Evolutionary conservation across 2,113 vertebrate genomes (phyloP), one percentile per base, ranked within the genome.

Genomic region (Alethe diademata): DNA sequence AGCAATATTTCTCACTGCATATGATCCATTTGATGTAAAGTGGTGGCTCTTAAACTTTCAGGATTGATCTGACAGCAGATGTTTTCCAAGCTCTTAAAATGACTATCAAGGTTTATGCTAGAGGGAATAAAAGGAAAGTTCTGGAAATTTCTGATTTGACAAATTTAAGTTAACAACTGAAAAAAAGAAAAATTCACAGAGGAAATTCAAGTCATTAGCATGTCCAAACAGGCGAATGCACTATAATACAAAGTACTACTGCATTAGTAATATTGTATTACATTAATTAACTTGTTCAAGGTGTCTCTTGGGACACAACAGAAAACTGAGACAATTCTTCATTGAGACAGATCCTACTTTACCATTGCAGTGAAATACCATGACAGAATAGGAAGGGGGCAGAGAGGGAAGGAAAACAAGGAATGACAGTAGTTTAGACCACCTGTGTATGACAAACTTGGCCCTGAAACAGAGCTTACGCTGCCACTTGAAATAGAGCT

Each of bases 191-290:
- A 75, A 57, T 42, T 17, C 76, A 67, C 48, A 71, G 29, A 72
- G 50, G 40, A 78, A 75, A 82, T 33, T 14, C 78, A 88, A 91
- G 72, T 76, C 82, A 78, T 66, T 36, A 83, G 14, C 40, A 86
- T 67, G 88, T 95, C 90, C 85, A 93, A 95, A 94, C 92, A 96
- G 90, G 92, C 7, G 47, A 96, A 93, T 94, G 79, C 85, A 76
- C 78, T 69, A 38, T 14, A 15, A 82, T 13, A 54, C 2, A 1
- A 80, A 86, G 22, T 14, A 72, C 15, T 35, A 4, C 5, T 62
- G 80, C 18, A 62, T 45, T 45, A 71, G 26, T 11, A 64, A 60
- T 4, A 20, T 4, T 40, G 19, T n/a, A 12, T 36, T 26, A 54
- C 5, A 1, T 14, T 12, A 26, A 48, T 62, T 42, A 73, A 64